phyloP scores from a whole-genome alignment of 2,888 invertebrate species.

The Diaperis boleti region DNA sequence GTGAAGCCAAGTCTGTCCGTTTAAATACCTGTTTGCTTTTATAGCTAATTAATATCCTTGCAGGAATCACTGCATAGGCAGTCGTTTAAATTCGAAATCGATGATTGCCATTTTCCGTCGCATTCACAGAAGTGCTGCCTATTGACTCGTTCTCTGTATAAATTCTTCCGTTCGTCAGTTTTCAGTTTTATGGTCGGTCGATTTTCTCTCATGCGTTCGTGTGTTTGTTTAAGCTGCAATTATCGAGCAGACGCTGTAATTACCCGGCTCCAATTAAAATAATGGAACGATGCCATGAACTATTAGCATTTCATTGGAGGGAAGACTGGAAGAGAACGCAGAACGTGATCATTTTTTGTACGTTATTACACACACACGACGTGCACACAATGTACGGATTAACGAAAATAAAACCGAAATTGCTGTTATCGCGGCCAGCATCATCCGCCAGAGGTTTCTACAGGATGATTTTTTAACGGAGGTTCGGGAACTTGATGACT shows the following conservation, averaged over 20 bases:
- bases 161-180: constrained; percentile 41
- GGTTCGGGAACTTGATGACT: constrained; percentile 34
- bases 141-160: constrained; percentile 1
- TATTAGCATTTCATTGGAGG: constrained; percentile 65
- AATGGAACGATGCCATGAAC: constrained; percentile 67
- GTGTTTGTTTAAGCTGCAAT: constrained; percentile 65
- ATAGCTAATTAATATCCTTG: background rate
- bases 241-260: constrained; percentile 65
- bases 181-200: constrained; percentile 51
- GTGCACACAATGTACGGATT: constrained; percentile 34
- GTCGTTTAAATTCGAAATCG: background rate
- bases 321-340: constrained; percentile 34
- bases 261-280: constrained; percentile 67
- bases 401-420: constrained; percentile 37
- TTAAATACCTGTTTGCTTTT: background rate
- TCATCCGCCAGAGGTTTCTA: constrained; percentile 12
- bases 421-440: constrained; percentile 30
- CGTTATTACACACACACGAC: constrained; percentile 40
- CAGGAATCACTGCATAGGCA: background rate
- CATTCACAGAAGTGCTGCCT: background rate
- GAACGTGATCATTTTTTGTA: constrained; percentile 43
- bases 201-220: constrained; percentile 61
- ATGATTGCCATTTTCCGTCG: constrained; percentile 8
- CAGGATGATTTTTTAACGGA: constrained; percentile 30
- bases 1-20: background rate